Evolutionary conservation across 2,888 invertebrate genomes (phyloP), one percentile per base, ranked within the genome.

Genomic region (Gandaritis pyraliata): DNA sequence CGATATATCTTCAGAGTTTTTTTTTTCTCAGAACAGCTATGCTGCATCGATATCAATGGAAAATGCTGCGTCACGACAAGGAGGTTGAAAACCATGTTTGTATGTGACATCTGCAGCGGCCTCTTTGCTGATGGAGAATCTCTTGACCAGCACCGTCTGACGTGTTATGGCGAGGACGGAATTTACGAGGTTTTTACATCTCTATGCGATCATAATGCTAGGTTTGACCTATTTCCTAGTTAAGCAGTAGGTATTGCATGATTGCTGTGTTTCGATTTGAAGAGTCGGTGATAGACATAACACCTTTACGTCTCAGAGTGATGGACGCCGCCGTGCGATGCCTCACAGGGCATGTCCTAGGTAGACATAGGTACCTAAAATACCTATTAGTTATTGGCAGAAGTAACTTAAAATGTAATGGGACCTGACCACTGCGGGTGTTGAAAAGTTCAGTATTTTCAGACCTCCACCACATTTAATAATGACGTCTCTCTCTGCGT

Each of bases 71-170:
- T 89, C 2, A 69, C 70, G 4, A 75, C 82, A 1, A 81, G 85
- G 4, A 85, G 79, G 47, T 72, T 92, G 33, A 74, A 77, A 57
- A 87, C 88, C 0, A 90, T 92, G 90, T 91, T 84, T 58, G 90
- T 90, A 0, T 92, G 91, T 57, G 90, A 91, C 46, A 75, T 72
- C 62, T 92, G 91, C 69, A 90, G 80, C 53, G 89, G 88, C 0
- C 75, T 91, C 38, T 91, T 88, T 59, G 90, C 90, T 1, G 83
- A 86, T 47, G 86, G 82, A 0, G 88, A 86, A 6, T 85, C 90
- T 0, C 63, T 91, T 60, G 90, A 90, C 58, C 81, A 77, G 45
- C 91, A 91, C 58, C 77, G 83, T 4, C 69, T 82, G 2, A 70
- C 71, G 7, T 91, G 91, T 66, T 80, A 72, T 43, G 72, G 78